A percentile compares a stretch with the other conserved stretches of the same genome.
phyloP scores from a whole-genome alignment of 64 coral and sea anemone genomes.

The Exaiptasia diaphana region DNA sequence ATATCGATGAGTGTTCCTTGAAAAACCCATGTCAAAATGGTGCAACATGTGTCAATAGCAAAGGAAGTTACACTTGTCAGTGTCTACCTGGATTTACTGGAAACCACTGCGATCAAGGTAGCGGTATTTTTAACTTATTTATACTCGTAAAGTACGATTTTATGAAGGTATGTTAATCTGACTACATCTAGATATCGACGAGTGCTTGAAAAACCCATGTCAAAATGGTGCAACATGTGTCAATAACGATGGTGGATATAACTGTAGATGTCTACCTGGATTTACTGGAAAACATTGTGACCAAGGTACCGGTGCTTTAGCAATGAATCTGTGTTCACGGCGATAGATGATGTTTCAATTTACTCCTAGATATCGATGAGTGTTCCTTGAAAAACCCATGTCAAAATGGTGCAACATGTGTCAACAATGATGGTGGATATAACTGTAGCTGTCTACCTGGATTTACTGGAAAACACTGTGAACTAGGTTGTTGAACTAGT shows the following conservation, averaged over 20 bases:
- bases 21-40: slow-evolving; percentile 48
- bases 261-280: slow-evolving; percentile 17
- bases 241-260: slow-evolving; percentile 33
- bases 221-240: slow-evolving; percentile 40
- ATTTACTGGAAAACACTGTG: slow-evolving; percentile 66
- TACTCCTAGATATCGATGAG: slow-evolving; percentile 72
- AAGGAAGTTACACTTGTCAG: slow-evolving; percentile 28
- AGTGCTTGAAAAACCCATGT: slow-evolving; percentile 9
- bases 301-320: too few relatives aligned
- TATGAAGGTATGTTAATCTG: neutral
- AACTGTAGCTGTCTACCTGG: slow-evolving; percentile 56
- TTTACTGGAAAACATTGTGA: slow-evolving; percentile 43
- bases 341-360: too few relatives aligned
- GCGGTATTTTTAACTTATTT: too few relatives aligned
- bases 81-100: slow-evolving; percentile 27
- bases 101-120: slow-evolving; percentile 40
- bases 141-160: neutral
- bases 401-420: slow-evolving; percentile 58
- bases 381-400: slow-evolving; percentile 51
- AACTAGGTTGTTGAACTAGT: too few relatives aligned
- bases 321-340: too few relatives aligned
- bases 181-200: neutral
- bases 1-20: slow-evolving; percentile 26
- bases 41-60: slow-evolving; percentile 27
- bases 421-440: slow-evolving; percentile 60